These are phyloP conservation scores for Trachemys scripta DNA, from an alignment of 2,113 vertebrate species.

Conservation along the genomic window DNA sequence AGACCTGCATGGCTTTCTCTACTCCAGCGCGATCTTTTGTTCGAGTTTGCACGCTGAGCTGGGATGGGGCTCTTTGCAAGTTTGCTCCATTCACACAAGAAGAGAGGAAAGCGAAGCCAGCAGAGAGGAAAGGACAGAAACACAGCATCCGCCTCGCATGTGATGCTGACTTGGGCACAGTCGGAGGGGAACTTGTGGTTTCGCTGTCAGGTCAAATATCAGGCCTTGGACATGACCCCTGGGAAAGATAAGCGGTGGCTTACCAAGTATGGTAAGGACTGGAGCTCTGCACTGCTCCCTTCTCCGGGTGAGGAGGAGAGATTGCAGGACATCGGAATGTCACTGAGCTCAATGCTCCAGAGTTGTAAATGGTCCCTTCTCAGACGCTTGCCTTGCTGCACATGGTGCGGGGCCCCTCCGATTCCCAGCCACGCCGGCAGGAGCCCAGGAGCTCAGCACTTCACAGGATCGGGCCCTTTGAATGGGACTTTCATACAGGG, in stretches of 20 bases:
- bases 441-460: neutral
- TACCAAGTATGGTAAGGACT: neutral
- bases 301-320: neutral
- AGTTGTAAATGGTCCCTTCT: neutral
- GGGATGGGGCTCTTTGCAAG: fast-evolving
- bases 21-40: neutral
- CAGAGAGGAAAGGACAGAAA: neutral
- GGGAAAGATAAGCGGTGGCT: neutral
- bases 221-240: neutral
- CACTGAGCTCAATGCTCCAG: neutral
- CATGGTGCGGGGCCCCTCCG: no score
- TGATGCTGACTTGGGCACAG: slow-evolving; percentile 29
- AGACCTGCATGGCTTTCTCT: slow-evolving; percentile 26
- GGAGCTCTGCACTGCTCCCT: fast-evolving
- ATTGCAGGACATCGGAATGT: neutral
- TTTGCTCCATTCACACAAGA: neutral
- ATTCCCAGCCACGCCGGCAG: no score
- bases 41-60: neutral
- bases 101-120: neutral
- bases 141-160: neutral
- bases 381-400: no score
- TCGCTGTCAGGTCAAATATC: neutral
- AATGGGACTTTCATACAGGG: neutral
- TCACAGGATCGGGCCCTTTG: neutral
- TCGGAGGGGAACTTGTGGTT: slow-evolving; percentile 52